These are phyloP conservation scores for Spicauda simplicius DNA, from an alignment of 2,888 invertebrate genomes.

Conservation along the genomic window DNA sequence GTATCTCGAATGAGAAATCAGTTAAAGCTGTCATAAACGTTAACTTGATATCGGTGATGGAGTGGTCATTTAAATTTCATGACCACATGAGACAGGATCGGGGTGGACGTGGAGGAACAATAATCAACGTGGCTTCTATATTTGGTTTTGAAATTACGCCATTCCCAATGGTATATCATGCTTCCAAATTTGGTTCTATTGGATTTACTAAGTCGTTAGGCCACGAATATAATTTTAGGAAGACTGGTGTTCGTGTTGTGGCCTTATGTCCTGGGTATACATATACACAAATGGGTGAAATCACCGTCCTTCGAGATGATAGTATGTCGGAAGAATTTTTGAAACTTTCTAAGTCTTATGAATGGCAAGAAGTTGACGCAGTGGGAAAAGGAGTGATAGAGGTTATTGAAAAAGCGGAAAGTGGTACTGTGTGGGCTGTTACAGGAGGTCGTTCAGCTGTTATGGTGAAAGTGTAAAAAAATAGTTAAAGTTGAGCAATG, in stretches of 20 bases:
- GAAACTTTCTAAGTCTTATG: too few species aligned
- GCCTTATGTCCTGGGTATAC: constrained; percentile 71
- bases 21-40: constrained; percentile 42
- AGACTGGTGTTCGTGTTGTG: constrained; percentile 69
- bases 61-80: constrained; percentile 67
- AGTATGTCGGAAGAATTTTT: too few species aligned
- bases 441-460: too few species aligned
- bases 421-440: too few species aligned
- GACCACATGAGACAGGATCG: constrained; percentile 75
- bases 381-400: too few species aligned
- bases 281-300: constrained; percentile 47
- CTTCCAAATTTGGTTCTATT: constrained; percentile 78
- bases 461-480: too few species aligned
- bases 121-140: constrained; percentile 74
- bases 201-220: constrained; percentile 71
- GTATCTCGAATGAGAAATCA: constrained; percentile 45
- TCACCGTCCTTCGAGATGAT: neutral
- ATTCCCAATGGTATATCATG: constrained; percentile 78
- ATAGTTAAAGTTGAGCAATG: too few species aligned
- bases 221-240: constrained; percentile 59
- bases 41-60: constrained; percentile 46
- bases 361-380: too few species aligned
- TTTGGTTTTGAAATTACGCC: neutral
- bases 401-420: too few species aligned
- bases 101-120: constrained; percentile 79